These are phyloP conservation scores for Pseudolaguvia tuberculata DNA, from an alignment of 2,113 vertebrate genomes.

Conservation along the genomic window DNA sequence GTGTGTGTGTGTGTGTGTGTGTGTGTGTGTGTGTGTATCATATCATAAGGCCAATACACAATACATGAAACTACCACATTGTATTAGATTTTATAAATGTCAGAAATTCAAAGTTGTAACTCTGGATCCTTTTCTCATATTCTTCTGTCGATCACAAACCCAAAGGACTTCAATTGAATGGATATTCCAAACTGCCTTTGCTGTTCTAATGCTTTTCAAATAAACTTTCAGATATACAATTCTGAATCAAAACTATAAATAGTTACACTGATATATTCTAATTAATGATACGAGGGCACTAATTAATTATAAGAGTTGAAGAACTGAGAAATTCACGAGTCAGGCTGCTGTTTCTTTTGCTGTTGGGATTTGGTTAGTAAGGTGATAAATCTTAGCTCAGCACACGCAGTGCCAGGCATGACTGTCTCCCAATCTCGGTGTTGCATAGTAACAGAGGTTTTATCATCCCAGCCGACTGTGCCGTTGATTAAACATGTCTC, in stretches of 20 bases:
- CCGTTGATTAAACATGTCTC: slow-evolving; percentile 50
- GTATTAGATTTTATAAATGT: too few relatives aligned
- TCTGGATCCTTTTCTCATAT: too few relatives aligned
- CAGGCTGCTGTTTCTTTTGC: slow-evolving; percentile 1
- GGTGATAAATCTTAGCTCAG: slow-evolving; percentile 27
- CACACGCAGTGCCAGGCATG: slow-evolving; percentile 24
- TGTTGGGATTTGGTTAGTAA: slow-evolving; percentile 5
- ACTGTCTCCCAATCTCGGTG: slow-evolving; percentile 46
- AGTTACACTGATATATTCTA: background rate
- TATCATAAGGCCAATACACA: too few relatives aligned
- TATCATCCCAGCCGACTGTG: slow-evolving; percentile 40
- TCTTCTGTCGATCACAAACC: too few relatives aligned
- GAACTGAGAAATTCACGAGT: slow-evolving; percentile 5
- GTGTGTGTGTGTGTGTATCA: too few relatives aligned
- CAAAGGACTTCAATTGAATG: too few relatives aligned
- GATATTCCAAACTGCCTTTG: too few relatives aligned
- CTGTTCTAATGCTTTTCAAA: too few relatives aligned
- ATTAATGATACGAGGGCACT: background rate
- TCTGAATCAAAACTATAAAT: background rate
- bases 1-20: too few relatives aligned
- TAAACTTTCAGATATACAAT: background rate
- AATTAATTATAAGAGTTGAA: slow-evolving; percentile 13
- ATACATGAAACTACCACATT: too few relatives aligned
- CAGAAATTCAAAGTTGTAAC: too few relatives aligned
- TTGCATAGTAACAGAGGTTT: slow-evolving; percentile 58